These are phyloP conservation scores for Auanema freiburgensis DNA, from an alignment of 2,888 invertebrate species.

Conservation along the genomic window DNA sequence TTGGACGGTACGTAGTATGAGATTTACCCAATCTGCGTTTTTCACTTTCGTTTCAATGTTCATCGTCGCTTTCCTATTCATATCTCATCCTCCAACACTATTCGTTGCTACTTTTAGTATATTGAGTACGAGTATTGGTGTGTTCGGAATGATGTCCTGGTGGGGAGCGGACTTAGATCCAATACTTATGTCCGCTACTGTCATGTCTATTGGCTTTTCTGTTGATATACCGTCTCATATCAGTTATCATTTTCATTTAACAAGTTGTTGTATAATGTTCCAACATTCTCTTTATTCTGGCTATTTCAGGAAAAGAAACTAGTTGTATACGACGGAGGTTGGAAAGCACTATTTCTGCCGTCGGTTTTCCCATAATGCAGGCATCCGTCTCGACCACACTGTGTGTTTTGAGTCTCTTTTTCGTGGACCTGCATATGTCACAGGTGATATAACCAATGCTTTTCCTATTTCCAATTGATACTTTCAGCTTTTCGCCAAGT, in stretches of 20 bases:
- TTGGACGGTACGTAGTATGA: too few relatives aligned
- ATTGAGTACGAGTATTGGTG: slow-evolving; percentile 58
- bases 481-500: slow-evolving; percentile 57
- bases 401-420: slow-evolving; percentile 55
- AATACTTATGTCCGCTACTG: slow-evolving; percentile 59
- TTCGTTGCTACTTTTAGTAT: slow-evolving; percentile 59
- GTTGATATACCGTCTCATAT: slow-evolving; percentile 63
- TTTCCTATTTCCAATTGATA: too few relatives aligned
- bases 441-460: slow-evolving; percentile 31
- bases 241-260: slow-evolving; percentile 60
- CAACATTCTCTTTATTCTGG: too few relatives aligned
- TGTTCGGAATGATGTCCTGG: slow-evolving; percentile 61
- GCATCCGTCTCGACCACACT: slow-evolving; percentile 56
- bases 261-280: too few relatives aligned
- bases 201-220: slow-evolving; percentile 63
- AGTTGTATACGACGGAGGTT: slow-evolving; percentile 38
- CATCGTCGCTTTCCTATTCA: slow-evolving; percentile 58
- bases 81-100: slow-evolving; percentile 57
- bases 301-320: slow-evolving; percentile 31
- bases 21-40: slow-evolving; percentile 58
- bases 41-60: slow-evolving; percentile 61
- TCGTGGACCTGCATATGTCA: slow-evolving; percentile 62
- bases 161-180: slow-evolving; percentile 61
- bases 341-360: slow-evolving; percentile 52
- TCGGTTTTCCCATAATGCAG: slow-evolving; percentile 62